Conservation (phyloP, 2,888 invertebrate genomes). For the Buathra laborator region DNA sequence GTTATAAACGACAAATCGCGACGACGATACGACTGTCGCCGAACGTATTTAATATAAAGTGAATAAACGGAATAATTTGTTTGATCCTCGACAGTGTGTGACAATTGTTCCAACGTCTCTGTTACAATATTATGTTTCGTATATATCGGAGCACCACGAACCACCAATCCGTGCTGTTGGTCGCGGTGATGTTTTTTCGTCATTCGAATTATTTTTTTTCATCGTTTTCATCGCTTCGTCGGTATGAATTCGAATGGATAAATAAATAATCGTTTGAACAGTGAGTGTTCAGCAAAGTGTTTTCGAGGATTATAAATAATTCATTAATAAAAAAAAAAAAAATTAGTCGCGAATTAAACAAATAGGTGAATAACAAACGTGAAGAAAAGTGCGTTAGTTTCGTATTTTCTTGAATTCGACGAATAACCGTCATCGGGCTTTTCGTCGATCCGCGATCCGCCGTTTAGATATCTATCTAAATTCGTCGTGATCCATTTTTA, state of each 20-base stretch:
- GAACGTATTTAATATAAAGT: constrained; percentile 64
- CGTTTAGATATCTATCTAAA: constrained; percentile 68
- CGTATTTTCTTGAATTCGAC: no score
- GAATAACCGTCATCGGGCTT: constrained; percentile 11
- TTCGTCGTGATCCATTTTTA: constrained; percentile 55
- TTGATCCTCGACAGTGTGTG: constrained; percentile 51
- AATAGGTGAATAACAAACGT: no score
- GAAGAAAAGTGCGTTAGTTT: no score
- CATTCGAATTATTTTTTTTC: constrained; percentile 11
- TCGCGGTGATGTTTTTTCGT: background rate
- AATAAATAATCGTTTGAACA: background rate
- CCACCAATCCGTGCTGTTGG: background rate
- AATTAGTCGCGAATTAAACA: no score
- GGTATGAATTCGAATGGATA: background rate
- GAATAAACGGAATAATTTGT: constrained; percentile 67
- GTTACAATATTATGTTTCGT: constrained; percentile 39
- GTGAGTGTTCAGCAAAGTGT: constrained; percentile 29
- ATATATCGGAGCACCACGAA: background rate
- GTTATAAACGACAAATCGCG: constrained; percentile 50
- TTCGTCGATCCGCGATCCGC: constrained; percentile 54
- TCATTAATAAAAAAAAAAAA: background rate
- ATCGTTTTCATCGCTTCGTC: background rate
- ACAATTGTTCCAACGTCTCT: constrained; percentile 57
- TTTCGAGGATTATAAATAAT: constrained; percentile 48
- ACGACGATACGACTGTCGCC: constrained; percentile 35